Base-by-base conservation (phyloP, 2,888 invertebrate species). In the Spodoptera exigua region DNA sequence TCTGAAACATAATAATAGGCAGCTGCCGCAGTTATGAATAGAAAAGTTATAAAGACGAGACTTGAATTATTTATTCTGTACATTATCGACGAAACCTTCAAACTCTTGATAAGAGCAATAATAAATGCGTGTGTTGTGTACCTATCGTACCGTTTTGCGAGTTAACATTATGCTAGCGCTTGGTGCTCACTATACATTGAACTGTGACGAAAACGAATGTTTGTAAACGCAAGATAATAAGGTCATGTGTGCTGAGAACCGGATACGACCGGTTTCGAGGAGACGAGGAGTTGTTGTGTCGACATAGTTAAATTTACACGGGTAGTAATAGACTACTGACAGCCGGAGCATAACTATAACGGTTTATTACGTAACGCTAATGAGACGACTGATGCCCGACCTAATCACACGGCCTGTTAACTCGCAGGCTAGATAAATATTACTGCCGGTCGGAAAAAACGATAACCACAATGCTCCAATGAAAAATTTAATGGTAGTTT, bases 181-280 rank as follows among this genome's bases (percentile, higher is more conserved):
- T 53, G 46, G 52, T 39, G 44, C 39, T 58, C 43, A 16, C 44
- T 69, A 58, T 54, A 71, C 72, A 76, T 63, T 65, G 47, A 76
- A 74, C 53, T 60, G 48, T 66, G 52, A 61, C 45, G 43, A 74
- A 66, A 66, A 62, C 76, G 72, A 79, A 84, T 82, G 79, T 83
- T 85, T 80, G 74, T 82, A 80, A 81, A 78, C 72, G 62, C 63
- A 72, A 76, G 72, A 81, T 84, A 86, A 85, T 85, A 84, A 84
- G 87, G 86, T 85, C 84, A 82, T 78, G 70, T 80, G 76, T 79
- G 75, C 78, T 64, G 66, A 79, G 76, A 85, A 81, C 83, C 78
- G 74, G 78, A 74, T 58, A 66, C 40, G 74, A 86, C 88, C 80
- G 79, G 87, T 88, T 88, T 59, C 44, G 48, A 70, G 78, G 79